A percentile compares a stretch with the other conserved stretches of the same genome.
Evolutionary conservation across 2,113 vertebrate species (phyloP).

Genomic region (Sisor rabdophorus): DNA sequence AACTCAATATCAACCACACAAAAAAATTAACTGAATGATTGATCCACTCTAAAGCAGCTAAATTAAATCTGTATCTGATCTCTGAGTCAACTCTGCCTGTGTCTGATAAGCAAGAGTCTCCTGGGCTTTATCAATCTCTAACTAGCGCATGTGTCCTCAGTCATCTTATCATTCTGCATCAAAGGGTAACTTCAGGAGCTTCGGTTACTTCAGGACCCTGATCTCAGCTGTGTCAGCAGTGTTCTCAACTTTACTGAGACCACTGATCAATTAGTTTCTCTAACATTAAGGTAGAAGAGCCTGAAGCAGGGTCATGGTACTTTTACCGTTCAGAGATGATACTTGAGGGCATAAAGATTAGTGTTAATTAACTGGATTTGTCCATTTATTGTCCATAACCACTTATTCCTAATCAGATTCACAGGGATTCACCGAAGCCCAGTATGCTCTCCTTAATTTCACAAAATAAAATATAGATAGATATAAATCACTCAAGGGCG

Average conservation of each 20-base stretch:
- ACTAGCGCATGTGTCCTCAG: slow-evolving; percentile 19
- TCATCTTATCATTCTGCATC: slow-evolving; percentile 35
- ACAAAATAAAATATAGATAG: too few relatives aligned
- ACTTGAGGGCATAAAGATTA: slow-evolving; percentile 1
- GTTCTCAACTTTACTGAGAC: slow-evolving; percentile 29
- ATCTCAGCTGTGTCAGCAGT: slow-evolving; percentile 23
- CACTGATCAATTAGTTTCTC: slow-evolving; percentile 31
- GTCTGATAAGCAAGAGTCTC: slow-evolving; percentile 38
- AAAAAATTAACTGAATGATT: slow-evolving; percentile 33
- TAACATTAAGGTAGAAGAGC: slow-evolving; percentile 28
- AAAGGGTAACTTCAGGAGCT: slow-evolving; percentile 11
- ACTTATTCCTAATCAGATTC: too few relatives aligned
- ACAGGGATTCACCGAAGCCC: too few relatives aligned
- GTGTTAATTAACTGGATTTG: slow-evolving; percentile 14
- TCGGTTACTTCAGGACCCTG: slow-evolving; percentile 19
- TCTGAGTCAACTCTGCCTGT: background rate
- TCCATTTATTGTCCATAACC: too few relatives aligned
- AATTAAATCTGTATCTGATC: slow-evolving; percentile 30
- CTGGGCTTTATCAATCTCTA: slow-evolving; percentile 24
- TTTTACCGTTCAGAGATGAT: slow-evolving; percentile 17
- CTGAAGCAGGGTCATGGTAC: slow-evolving; percentile 26
- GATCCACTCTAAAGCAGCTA: slow-evolving; percentile 30
- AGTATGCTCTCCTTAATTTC: too few relatives aligned
- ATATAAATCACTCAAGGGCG: too few relatives aligned
- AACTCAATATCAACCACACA: slow-evolving; percentile 33